A percentile compares a stretch with the other conserved stretches of the same genome.
phyloP scores from a whole-genome alignment of 2,797 vertebrate genomes.

The Capromys pilorides region DNA sequence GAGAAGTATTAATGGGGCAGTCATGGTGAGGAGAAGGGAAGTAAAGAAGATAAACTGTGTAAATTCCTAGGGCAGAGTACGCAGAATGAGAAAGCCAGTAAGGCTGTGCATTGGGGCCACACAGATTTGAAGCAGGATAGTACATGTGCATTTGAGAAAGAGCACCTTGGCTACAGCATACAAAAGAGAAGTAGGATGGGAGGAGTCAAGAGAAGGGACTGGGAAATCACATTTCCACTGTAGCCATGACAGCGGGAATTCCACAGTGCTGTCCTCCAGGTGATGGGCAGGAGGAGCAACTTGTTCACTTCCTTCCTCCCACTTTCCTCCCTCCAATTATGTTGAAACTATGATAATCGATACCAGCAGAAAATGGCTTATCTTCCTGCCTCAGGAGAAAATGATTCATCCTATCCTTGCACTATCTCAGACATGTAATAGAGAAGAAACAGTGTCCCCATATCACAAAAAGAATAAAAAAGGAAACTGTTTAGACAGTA shows the following conservation, averaged over 20 bases:
- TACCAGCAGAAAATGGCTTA: background rate
- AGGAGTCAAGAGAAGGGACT: background rate
- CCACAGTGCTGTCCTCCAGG: background rate
- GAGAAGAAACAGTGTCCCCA: background rate
- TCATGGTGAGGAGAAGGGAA: background rate
- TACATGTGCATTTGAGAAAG: background rate
- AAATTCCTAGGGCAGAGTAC: background rate
- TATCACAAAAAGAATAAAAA: background rate
- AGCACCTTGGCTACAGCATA: background rate
- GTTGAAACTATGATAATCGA: background rate
- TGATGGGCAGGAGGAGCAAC: background rate
- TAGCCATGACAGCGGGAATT: background rate
- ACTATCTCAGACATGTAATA: background rate
- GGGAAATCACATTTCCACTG: background rate
- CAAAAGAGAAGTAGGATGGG: background rate
- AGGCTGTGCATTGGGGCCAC: background rate
- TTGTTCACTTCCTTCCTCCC: background rate
- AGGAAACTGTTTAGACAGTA: background rate
- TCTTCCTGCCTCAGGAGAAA: background rate
- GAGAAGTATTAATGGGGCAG: background rate
- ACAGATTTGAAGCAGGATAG: background rate
- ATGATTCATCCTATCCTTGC: background rate
- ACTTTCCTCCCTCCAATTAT: background rate
- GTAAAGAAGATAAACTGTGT: background rate
- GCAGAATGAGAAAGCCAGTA: background rate